Percentiles rank a stretch among this genome's conserved stretches.
Conservation (phyloP, 2,888 invertebrate genomes). For the Idaea dimidiata region DNA sequence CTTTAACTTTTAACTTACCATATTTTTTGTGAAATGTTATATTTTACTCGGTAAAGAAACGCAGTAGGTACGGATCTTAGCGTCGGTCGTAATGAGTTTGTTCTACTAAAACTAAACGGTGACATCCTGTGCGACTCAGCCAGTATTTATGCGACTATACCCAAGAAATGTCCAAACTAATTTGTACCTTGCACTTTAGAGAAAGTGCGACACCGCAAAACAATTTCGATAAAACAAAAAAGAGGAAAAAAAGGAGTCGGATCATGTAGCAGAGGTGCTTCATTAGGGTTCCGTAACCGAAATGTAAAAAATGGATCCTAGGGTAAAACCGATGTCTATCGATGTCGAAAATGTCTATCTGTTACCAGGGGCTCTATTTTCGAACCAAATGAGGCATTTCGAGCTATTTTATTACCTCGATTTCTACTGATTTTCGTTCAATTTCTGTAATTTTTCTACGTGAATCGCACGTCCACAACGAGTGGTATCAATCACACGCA, state of each 20-base stretch:
- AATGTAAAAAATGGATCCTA: too few relatives aligned
- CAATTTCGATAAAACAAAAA: not conserved
- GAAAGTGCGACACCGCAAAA: conserved; percentile 41
- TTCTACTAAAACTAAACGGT: conserved; percentile 36
- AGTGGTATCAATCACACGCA: too few relatives aligned
- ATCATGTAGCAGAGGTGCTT: not conserved
- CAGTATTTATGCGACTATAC: not conserved
- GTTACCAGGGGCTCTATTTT: too few relatives aligned
- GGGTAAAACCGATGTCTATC: too few relatives aligned
- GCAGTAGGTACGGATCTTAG: conserved; percentile 15
- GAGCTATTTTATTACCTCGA: too few relatives aligned
- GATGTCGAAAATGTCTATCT: too few relatives aligned
- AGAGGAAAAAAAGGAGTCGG: not conserved
- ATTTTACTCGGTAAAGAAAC: not conserved
- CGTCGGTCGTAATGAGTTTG: conserved; percentile 29
- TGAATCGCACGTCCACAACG: too few relatives aligned
- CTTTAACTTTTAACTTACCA: conserved; percentile 8
- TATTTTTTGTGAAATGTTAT: conserved; percentile 10
- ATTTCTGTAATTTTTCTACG: too few relatives aligned
- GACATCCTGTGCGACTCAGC: conserved; percentile 33
- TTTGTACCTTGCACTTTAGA: conserved; percentile 48
- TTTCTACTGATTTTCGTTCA: too few relatives aligned
- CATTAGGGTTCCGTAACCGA: too few relatives aligned
- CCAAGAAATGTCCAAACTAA: conserved; percentile 28
- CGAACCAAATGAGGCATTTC: too few relatives aligned